A percentile compares a stretch with the other conserved stretches of the same genome.
Conservation (phyloP, 2,797 vertebrate genomes). For the Tinamus major region DNA sequence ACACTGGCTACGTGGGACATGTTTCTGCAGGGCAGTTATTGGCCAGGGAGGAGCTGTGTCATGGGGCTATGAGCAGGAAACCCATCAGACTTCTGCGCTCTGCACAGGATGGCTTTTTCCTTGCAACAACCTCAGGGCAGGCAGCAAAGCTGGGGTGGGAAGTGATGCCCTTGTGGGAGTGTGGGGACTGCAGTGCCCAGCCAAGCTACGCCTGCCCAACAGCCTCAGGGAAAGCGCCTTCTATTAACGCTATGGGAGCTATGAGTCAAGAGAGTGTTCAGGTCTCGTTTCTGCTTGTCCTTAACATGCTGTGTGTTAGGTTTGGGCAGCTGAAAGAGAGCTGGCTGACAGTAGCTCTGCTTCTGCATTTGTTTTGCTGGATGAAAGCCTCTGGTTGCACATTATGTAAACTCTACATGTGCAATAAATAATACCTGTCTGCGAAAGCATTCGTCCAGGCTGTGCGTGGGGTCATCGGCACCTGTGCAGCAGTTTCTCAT, state of each 20-base stretch:
- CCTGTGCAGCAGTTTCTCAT: slow-evolving; percentile 52
- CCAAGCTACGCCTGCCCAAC: not conserved
- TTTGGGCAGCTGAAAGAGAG: not conserved
- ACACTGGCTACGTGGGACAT: accelerated
- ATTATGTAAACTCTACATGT: accelerated
- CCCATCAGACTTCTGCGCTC: no score
- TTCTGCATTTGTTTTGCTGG: not conserved
- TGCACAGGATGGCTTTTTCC: accelerated
- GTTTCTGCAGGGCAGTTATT: not conserved
- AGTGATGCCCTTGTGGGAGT: accelerated
- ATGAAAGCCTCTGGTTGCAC: not conserved
- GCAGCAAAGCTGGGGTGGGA: not conserved
- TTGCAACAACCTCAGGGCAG: accelerated
- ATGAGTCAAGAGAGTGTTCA: not conserved
- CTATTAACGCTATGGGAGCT: no score
- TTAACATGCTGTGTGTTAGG: not conserved
- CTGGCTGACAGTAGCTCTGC: not conserved
- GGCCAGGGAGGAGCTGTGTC: not conserved
- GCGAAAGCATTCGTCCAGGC: slow-evolving; percentile 10
- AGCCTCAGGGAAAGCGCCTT: accelerated
- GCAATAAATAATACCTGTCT: slow-evolving; percentile 56
- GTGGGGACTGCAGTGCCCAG: not conserved
- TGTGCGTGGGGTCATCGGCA: not conserved
- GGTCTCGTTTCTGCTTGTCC: not conserved
- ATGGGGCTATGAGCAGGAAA: not conserved